Evolutionary conservation across 1,140 invertebrate species (phyloP).

Genomic region (Anthonomus grandis): DNA sequence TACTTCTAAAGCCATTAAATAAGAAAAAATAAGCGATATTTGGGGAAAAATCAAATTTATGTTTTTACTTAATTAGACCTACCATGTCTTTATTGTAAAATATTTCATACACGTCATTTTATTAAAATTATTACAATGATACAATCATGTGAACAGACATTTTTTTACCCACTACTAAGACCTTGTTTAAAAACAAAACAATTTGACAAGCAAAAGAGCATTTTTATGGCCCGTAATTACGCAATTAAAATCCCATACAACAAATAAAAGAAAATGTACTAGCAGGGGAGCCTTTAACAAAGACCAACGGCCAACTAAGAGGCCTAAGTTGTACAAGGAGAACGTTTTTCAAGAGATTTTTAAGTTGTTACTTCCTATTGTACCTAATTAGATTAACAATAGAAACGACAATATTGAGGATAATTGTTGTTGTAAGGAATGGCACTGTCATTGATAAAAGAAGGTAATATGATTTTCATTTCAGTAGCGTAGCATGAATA

Average conservation of each 20-base stretch:
- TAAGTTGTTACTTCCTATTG: slow-evolving; percentile 29
- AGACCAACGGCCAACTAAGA: slow-evolving; percentile 19
- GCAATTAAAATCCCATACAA: slow-evolving; percentile 25
- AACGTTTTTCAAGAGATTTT: slow-evolving; percentile 15
- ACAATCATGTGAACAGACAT: no score
- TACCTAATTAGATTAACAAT: slow-evolving; percentile 28
- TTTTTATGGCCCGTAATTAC: slow-evolving; percentile 27
- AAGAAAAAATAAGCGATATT: no score
- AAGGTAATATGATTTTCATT: slow-evolving; percentile 2
- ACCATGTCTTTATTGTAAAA: no score
- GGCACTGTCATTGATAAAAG: background rate
- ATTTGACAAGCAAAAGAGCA: slow-evolving; percentile 14
- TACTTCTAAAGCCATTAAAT: no score
- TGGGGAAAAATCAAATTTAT: no score
- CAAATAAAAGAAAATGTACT: slow-evolving; percentile 17
- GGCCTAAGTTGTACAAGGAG: slow-evolving; percentile 16
- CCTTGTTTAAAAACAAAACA: slow-evolving; percentile 13
- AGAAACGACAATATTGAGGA: slow-evolving; percentile 21
- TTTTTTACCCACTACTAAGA: no score
- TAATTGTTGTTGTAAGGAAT: slow-evolving; percentile 24
- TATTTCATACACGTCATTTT: no score
- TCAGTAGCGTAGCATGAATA: no score
- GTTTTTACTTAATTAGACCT: no score
- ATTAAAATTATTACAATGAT: no score
- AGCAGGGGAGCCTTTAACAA: slow-evolving; percentile 6